Conservation (phyloP, 2,888 invertebrate genomes). For the Morpho achilles region DNA sequence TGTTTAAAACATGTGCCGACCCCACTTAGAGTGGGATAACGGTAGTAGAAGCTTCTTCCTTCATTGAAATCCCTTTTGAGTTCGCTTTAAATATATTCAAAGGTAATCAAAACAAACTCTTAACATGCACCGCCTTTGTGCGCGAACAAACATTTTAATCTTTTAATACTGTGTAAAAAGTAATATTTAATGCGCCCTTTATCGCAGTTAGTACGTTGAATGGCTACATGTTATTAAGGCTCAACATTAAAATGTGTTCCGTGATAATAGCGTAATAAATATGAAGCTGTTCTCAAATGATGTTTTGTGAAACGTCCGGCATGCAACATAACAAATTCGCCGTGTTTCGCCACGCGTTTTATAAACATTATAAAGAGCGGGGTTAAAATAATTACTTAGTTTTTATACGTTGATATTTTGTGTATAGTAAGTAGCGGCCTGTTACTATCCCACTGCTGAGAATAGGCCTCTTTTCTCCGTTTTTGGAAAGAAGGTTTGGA, state of each 20-base stretch:
- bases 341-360: constrained; percentile 16
- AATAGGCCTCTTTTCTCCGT: too few species aligned
- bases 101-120: constrained; percentile 1
- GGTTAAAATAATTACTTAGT: not conserved
- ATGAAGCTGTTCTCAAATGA: constrained; percentile 28
- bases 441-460: too few species aligned
- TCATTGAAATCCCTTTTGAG: too few species aligned
- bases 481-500: too few species aligned
- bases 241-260: constrained; percentile 29
- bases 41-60: too few species aligned
- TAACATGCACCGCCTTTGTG: constrained; percentile 6
- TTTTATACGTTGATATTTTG: too few species aligned
- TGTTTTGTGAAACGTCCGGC: constrained; percentile 29
- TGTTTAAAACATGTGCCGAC: too few species aligned
- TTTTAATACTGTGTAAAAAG: constrained; percentile 16
- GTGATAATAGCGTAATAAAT: constrained; percentile 31
- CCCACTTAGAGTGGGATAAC: too few species aligned
- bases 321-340: constrained; percentile 27
- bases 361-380: constrained; percentile 12
- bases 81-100: not conserved
- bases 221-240: constrained; percentile 22
- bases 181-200: constrained; percentile 16
- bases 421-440: too few species aligned
- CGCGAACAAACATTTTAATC: constrained; percentile 15
- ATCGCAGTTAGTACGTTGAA: constrained; percentile 16